Evolutionary conservation across 1,140 invertebrate species (phyloP), one percentile per base, ranked within the genome.

Genomic region (Diorhabda elongata): DNA sequence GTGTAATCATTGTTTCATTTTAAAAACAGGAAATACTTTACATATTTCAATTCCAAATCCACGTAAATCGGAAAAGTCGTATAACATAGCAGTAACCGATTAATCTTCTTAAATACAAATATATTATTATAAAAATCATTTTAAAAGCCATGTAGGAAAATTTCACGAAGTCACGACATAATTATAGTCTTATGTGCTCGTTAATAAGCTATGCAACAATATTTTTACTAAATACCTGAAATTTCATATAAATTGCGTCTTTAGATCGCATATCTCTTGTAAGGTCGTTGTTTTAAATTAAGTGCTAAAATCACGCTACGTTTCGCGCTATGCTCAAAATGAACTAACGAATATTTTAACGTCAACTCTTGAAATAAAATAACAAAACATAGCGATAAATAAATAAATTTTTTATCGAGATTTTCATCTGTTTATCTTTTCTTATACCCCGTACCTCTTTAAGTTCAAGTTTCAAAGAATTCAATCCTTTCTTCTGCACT

Each of bases 121-220:
- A 52, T n/a, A 8, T 52, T 52, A 52, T 52, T 52, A 52, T 8
- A 52, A 4, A 52, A 52, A 8, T 8, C 47, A n/a, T 52, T 52
- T 52, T 52, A 52, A 52, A 52, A 52, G 6, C n/a, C 47, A 52
- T 52, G 47, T 52, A 8, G 47, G 47, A 52, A 52, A 52, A 52
- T 52, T 52, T 52, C 47, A 52, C 47, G n/a, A 52, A 52, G 47
- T 52, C 47, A 52, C 47, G 47, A 52, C 47, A 52, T 52, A 52
- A 52, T 52, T 52, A 52, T 52, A 52, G 47, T 52, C 47, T 52
- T n/a, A n/a, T 52, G 4, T 52, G n/a, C 47, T 52, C 47, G 47
- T 52, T 52, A 52, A 52, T 52, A 52, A 52, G n/a, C 47, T 52
- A 52, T 52, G 47, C 47, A 52, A 52, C 47, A 52, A 52, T 52